Evolutionary conservation across 2,113 vertebrate species (phyloP), one percentile per base, ranked within the genome.

Genomic region (Perognathus longimembris): DNA sequence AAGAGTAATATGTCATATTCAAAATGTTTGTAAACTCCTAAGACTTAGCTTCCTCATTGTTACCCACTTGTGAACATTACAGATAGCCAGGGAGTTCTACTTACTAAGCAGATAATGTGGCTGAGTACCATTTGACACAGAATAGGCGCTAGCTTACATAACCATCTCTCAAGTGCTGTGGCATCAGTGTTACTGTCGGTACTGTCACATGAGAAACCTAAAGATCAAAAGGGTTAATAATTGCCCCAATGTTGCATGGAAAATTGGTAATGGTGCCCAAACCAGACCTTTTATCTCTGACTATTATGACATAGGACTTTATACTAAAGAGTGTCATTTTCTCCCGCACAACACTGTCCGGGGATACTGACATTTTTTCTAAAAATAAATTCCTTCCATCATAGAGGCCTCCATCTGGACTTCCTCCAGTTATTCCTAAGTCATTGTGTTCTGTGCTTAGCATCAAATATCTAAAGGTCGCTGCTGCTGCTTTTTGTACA

Each of bases 351-450:
- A 93, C 89, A 50, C 71, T 92, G 89, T 93, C 73, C 89, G 89
- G 94, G 40, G 89, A 94, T 92, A 84, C 45, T 83, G 92, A 90
- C 80, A 77, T 64, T 61, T 59, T 88, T 97, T 97, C 96, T 95
- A 95, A 97, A 98, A 97, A 97, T 94, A 97, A 54, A 28, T 32
- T 0, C 3, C 12, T 59, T 88, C 74, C 30, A 88, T 96, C 92
- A 89, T 42, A 64, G 69, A 79, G 77, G 77, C 76, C 90, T 98
- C 95, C 89, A 78, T 74, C 93, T 97, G 97, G 94, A 90, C 93
- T 94, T 81, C 80, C 85, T 96, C 94, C 92, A 95, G 50, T 70
- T 89, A 81, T 82, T 93, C 92, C 78, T 89, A 96, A 95, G 92
- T 71, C 66, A 75, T 38, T 18, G 0, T 92, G 95, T 88, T 15